Base-by-base conservation (phyloP, 2,797 vertebrate species). In the Taenioides sp. region DNA sequence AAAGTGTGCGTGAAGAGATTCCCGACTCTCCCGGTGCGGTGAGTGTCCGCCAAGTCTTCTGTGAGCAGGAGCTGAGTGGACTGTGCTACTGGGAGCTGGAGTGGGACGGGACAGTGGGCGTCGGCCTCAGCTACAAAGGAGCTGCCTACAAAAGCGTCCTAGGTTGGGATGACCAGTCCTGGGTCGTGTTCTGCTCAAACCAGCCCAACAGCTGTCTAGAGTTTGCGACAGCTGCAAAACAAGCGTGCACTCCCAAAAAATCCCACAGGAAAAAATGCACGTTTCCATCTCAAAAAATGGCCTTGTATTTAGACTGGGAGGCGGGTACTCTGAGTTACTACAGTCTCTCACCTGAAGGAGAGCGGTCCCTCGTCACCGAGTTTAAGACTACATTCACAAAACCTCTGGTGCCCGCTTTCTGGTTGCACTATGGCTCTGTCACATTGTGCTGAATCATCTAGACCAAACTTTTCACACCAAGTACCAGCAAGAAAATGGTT, bases 81-180 rank as follows among this genome's bases (percentile, higher is more conserved):
- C 0, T 52, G 5, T 76, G 77, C 6, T 89, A 89, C 80, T 87
- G 80, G 84, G 87, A 85, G 70, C 69, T 89, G 0, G 77, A 89
- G 66, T 81, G 73, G 79, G 20, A 20, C 0, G 86, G 67, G 6
- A 11, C 0, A 0, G 76, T 88, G 2, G 74, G 77, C 5, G 81
- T 86, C 0, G 80, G 78, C 55, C 76, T 70, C 6, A 18, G 65
- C 0, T 85, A 85, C 69, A 0, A 7, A 60, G 10, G 4, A 23
- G 67, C 85, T 6, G 25, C 75, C 2, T 76, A 66, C 69, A 18
- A 16, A 2, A 0, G 77, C 28, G 83, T 82, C 1, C 37, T 89
- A 0, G 84, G 84, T 22, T 57, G 54, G 57, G 87, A 84, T 59
- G 9, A 84, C 0, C 27, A 5, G 4, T 85, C 86, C 25, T 87